phyloP scores from a whole-genome alignment of 2,888 invertebrate genomes.

The Acleris cristana region DNA sequence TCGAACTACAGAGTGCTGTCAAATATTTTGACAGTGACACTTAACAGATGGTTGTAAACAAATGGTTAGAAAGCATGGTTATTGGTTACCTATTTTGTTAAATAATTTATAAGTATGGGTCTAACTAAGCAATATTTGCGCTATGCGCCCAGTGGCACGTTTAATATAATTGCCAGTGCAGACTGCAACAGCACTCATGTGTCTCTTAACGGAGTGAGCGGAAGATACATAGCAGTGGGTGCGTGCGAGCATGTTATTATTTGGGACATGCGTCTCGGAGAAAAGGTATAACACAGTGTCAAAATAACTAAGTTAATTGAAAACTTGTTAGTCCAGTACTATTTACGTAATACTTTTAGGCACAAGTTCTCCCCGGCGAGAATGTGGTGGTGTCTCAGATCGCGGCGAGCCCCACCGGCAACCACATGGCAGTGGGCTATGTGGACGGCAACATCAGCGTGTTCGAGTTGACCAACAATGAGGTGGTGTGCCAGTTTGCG shows the following conservation, averaged over 20 bases:
- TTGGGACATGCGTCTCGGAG: constrained; percentile 95
- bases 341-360: constrained; percentile 68
- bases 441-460: constrained; percentile 94
- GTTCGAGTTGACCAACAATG: constrained; percentile 90
- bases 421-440: constrained; percentile 95
- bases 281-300: constrained; percentile 83
- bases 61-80: constrained; percentile 27
- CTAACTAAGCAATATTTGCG: constrained; percentile 97
- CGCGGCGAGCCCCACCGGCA: constrained; percentile 89
- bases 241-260: constrained; percentile 96
- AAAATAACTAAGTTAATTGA: background rate
- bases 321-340: no score
- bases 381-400: constrained; percentile 91
- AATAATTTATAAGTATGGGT: constrained; percentile 85
- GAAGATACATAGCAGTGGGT: constrained; percentile 94
- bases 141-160: constrained; percentile 91
- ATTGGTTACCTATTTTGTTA: constrained; percentile 21
- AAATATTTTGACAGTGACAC: background rate
- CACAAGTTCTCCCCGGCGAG: constrained; percentile 91
- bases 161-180: constrained; percentile 93
- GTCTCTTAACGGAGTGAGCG: constrained; percentile 89
- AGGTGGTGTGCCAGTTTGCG: constrained; percentile 88
- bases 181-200: constrained; percentile 92
- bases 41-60: constrained; percentile 33
- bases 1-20: background rate